Evolutionary conservation across 2,797 vertebrate genomes (phyloP), one percentile per base, ranked within the genome.

Genomic region (Microcaecilia unicolor): DNA sequence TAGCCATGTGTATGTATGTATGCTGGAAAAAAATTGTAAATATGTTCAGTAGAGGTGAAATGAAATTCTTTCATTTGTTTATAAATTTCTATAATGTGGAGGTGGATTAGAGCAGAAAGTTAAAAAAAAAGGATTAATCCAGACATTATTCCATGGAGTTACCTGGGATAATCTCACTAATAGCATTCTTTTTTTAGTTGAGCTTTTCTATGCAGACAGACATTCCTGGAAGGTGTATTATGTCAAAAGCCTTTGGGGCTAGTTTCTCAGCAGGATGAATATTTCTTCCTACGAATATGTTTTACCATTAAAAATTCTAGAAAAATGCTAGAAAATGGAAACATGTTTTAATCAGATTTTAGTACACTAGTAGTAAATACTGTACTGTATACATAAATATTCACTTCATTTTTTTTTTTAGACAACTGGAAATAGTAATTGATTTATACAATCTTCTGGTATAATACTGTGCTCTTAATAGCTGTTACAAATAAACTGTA

Each of bases 1-100:
- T 84, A 85, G 70, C 74, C 74, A n/a, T n/a, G n/a, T n/a, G 74
- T 70, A 45, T 44, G 64, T 68, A 65, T n/a, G n/a, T n/a, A n/a
- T n/a, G n/a, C n/a, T n/a, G n/a, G n/a, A 29, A 18, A 51, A 50
- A 52, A 74, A 52, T 51, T 80, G 78, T 74, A 77, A 77, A 80
- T 80, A 76, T 46, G 61, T 70, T 67, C 43, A 41, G 63, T 70
- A 66, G 71, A 18, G 59, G 45, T 58, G 61, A 73, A 70, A 70
- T 59, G 55, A 75, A 58, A 61, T 68, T 49, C 52, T 82, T 74
- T 76, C 60, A 67, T 69, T 78, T 78, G 69, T 68, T 62, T 50
- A 67, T 76, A 69, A 70, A 61, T 65, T 78, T 48, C 70, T 62
- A 60, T 57, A 72, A 81, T 74, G 74, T 75, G 70, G 78, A 76